phyloP scores from a whole-genome alignment of 2,797 vertebrate genomes.

The Taeniopygia guttata region DNA sequence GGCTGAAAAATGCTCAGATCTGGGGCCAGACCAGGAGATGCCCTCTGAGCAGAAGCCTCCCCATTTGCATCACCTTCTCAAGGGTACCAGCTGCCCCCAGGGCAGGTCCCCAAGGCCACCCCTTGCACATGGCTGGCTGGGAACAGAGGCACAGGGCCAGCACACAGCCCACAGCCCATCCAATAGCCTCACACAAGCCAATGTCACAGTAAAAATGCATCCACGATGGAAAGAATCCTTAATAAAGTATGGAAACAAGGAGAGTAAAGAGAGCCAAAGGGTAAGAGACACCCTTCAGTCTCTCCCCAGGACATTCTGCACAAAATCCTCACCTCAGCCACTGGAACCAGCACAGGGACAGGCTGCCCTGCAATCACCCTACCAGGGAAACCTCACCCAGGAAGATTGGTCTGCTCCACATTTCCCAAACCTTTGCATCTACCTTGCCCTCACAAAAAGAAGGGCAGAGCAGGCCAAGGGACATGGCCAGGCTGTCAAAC shows the following conservation, averaged over 20 bases:
- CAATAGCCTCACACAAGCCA: rapidly evolving
- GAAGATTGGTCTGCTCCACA: not conserved
- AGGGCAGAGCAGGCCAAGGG: not conserved
- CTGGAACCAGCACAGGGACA: not conserved
- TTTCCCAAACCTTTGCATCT: not conserved
- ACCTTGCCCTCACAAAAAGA: not conserved
- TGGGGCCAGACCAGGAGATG: not conserved
- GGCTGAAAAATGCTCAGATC: not conserved
- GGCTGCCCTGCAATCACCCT: not conserved
- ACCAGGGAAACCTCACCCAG: not conserved
- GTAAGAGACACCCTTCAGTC: not conserved
- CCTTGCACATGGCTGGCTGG: not conserved
- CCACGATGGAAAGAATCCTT: not conserved
- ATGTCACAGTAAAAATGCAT: rapidly evolving
- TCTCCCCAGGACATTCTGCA: not conserved
- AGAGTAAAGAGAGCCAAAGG: not conserved
- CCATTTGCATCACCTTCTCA: not conserved
- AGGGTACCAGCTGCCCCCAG: not conserved
- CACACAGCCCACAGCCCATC: not conserved
- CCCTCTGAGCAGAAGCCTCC: not conserved
- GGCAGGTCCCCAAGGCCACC: not conserved
- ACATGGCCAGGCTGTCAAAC: not conserved
- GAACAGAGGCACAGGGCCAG: not conserved
- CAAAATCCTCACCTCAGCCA: not conserved
- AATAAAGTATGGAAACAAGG: not conserved